Evolutionary conservation across 2,888 invertebrate genomes (phyloP).

Genomic region (Brachycybe producta): DNA sequence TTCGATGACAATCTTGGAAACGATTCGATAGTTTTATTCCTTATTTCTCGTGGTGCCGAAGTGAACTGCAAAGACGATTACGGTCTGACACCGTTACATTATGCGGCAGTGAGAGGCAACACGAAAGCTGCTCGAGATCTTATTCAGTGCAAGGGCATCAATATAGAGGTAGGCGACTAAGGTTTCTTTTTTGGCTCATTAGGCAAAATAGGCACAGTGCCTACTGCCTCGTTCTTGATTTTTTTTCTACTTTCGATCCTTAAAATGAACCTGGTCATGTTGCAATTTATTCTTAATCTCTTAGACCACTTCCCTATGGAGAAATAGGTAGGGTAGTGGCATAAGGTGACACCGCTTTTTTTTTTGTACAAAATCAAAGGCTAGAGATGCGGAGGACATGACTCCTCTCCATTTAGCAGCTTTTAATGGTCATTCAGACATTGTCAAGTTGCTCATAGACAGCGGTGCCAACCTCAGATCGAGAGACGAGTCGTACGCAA

Average conservation of each 20-base stretch:
- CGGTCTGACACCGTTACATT: slow-evolving; percentile 36
- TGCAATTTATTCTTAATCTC: too few relatives aligned
- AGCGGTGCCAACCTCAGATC: slow-evolving; percentile 29
- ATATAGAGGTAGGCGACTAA: slow-evolving; percentile 30
- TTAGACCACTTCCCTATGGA: too few relatives aligned
- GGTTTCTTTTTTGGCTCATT: background rate
- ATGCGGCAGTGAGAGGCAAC: slow-evolving; percentile 38
- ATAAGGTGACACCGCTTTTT: background rate
- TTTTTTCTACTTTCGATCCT: too few relatives aligned
- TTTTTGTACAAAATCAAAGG: background rate
- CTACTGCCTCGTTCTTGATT: too few relatives aligned
- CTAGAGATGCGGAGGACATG: slow-evolving; percentile 28
- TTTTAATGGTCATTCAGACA: slow-evolving; percentile 32
- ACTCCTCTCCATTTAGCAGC: slow-evolving; percentile 38
- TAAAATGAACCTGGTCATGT: too few relatives aligned
- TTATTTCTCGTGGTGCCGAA: slow-evolving; percentile 27
- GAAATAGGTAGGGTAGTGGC: too few relatives aligned
- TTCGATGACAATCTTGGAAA: too few relatives aligned
- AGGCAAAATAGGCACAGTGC: too few relatives aligned
- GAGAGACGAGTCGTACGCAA: slow-evolving; percentile 31
- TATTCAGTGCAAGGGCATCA: slow-evolving; percentile 28
- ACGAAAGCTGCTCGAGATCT: slow-evolving; percentile 34
- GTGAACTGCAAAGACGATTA: slow-evolving; percentile 32
- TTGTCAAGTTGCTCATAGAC: slow-evolving; percentile 32
- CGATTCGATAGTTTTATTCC: slow-evolving; percentile 18